These are phyloP conservation scores for Laspeyria flexula DNA, from an alignment of 2,888 invertebrate genomes.

Conservation along the genomic window DNA sequence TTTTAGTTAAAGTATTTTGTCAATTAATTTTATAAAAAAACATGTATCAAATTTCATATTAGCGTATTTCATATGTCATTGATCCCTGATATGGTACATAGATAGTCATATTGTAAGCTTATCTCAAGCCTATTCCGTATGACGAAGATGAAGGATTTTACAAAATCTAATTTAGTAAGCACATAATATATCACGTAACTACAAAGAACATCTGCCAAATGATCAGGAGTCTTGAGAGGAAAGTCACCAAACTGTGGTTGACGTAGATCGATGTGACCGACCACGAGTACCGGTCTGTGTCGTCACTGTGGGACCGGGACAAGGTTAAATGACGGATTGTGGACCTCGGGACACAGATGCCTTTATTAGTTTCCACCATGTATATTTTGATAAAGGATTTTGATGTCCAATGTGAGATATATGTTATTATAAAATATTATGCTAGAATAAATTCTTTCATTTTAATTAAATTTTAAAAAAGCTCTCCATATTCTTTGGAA, in stretches of 20 bases:
- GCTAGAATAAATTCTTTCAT: too few species aligned
- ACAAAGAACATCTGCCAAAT: constrained; percentile 37
- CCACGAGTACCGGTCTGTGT: constrained; percentile 48
- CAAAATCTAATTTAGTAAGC: neutral
- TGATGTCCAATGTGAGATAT: neutral
- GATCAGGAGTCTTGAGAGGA: constrained; percentile 40
- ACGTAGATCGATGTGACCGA: constrained; percentile 71
- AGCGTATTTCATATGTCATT: too few species aligned
- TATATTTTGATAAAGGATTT: constrained; percentile 9
- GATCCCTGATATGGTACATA: too few species aligned
- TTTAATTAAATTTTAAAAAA: too few species aligned
- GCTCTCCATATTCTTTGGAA: too few species aligned
- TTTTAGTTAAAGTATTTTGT: too few species aligned
- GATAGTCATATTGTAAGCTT: too few species aligned
- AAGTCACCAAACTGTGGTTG: constrained; percentile 59
- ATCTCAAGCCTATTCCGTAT: too few species aligned
- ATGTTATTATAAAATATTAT: neutral
- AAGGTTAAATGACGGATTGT: constrained; percentile 68
- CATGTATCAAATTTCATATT: too few species aligned
- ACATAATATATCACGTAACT: constrained; percentile 6
- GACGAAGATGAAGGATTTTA: too few species aligned
- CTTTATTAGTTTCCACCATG: constrained; percentile 23
- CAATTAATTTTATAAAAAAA: too few species aligned
- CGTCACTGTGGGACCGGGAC: constrained; percentile 42
- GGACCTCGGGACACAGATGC: constrained; percentile 36